Evolutionary conservation across 2,888 invertebrate genomes (phyloP).

Genomic region (Tetanocera ferruginea): DNA sequence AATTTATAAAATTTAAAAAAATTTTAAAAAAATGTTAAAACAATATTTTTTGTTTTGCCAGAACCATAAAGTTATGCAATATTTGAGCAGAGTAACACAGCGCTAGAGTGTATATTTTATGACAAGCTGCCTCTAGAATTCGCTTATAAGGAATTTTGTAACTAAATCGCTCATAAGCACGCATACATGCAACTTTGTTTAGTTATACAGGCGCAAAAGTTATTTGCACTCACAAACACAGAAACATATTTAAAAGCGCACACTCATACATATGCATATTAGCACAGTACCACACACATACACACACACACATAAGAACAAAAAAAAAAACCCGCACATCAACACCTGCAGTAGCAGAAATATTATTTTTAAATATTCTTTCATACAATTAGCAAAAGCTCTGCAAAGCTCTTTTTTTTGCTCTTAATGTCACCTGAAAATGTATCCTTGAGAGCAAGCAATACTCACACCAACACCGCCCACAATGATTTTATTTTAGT

Average conservation of each 20-base stretch:
- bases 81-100: no score
- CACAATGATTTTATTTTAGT: conserved; percentile 21
- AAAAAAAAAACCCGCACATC: conserved; percentile 29
- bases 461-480: not conserved
- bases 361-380: conserved; percentile 12
- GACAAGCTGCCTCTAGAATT: not conserved
- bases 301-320: conserved; percentile 26
- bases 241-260: conserved; percentile 29
- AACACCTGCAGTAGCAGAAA: conserved; percentile 16
- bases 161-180: conserved; percentile 60
- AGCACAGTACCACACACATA: no score
- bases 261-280: conserved; percentile 24
- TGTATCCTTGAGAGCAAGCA: not conserved
- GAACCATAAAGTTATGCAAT: no score
- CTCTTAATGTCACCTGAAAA: not conserved
- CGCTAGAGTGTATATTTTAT: no score
- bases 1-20: no score
- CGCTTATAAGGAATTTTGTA: conserved; percentile 70
- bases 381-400: conserved; percentile 29
- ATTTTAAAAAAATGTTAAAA: no score
- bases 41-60: no score
- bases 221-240: conserved; percentile 37
- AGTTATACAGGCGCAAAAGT: conserved; percentile 34
- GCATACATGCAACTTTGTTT: conserved; percentile 42
- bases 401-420: conserved; percentile 5